Evolutionary conservation across 2,113 vertebrate genomes (phyloP).

Genomic region (Electrona antarctica): DNA sequence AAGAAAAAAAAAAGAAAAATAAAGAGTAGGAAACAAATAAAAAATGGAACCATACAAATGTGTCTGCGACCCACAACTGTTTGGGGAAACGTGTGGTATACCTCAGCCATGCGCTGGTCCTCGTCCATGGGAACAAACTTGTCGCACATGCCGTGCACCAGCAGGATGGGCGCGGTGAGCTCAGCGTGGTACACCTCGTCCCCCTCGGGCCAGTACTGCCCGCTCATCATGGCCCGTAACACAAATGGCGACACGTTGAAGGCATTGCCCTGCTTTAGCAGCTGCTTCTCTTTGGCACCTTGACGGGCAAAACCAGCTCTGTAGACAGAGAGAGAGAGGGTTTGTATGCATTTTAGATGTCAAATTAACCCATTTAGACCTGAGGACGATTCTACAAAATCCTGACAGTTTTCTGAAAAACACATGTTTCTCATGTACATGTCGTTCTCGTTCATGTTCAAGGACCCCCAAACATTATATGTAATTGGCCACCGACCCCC

Average conservation of each 20-base stretch:
- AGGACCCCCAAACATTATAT: no score
- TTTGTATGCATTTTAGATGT: not conserved
- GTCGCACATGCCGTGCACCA: slow-evolving; percentile 96
- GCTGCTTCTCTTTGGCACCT: slow-evolving; percentile 96
- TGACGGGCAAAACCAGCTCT: slow-evolving; percentile 97
- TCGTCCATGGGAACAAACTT: slow-evolving; percentile 96
- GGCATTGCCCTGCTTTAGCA: slow-evolving; percentile 93
- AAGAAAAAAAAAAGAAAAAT: no score
- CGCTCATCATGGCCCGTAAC: slow-evolving; percentile 96
- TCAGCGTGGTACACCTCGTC: slow-evolving; percentile 97
- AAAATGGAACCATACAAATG: not conserved
- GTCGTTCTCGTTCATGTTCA: no score
- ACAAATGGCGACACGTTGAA: slow-evolving; percentile 97
- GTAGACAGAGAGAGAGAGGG: not conserved
- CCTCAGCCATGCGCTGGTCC: slow-evolving; percentile 97
- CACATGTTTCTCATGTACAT: no score
- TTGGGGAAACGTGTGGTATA: slow-evolving; percentile 38
- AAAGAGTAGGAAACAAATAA: not conserved
- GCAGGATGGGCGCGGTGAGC: slow-evolving; percentile 90
- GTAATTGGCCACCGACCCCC: no score
- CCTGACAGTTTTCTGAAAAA: no score
- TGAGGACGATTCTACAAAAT: no score
- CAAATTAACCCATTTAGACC: no score
- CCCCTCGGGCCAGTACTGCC: slow-evolving; percentile 98
- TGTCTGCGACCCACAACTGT: not conserved